phyloP scores from a whole-genome alignment of 2,888 invertebrate species.

The Drosophila cracens region DNA sequence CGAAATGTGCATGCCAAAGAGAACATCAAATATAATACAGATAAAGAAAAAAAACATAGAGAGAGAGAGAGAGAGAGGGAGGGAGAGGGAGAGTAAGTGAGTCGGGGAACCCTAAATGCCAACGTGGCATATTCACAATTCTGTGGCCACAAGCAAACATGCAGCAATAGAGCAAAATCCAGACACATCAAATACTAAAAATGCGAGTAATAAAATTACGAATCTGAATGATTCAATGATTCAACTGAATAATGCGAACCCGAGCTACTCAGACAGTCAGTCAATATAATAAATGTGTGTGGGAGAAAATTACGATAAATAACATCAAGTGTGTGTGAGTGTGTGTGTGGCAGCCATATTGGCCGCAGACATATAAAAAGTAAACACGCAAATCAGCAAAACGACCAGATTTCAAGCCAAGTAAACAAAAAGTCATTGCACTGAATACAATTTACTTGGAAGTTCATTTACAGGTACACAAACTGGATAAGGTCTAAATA shows the following conservation, averaged over 20 bases:
- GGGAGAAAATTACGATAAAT: slow-evolving; percentile 28
- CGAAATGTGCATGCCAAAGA: slow-evolving; percentile 60
- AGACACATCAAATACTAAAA: slow-evolving; percentile 21
- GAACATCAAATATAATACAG: slow-evolving; percentile 14
- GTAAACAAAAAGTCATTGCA: slow-evolving; percentile 48
- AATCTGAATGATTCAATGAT: slow-evolving; percentile 29
- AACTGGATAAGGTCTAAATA: slow-evolving; percentile 14
- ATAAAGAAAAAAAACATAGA: not conserved
- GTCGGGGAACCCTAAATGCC: not conserved
- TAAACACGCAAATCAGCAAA: slow-evolving; percentile 23
- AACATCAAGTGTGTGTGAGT: slow-evolving; percentile 22
- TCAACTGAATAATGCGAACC: not conserved
- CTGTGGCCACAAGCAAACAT: slow-evolving; percentile 10
- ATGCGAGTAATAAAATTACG: slow-evolving; percentile 23
- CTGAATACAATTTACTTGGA: slow-evolving; percentile 33
- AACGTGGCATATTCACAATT: slow-evolving; percentile 10
- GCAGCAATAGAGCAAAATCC: not conserved
- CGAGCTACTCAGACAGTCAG: slow-evolving; percentile 67
- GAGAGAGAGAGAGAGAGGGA: not conserved
- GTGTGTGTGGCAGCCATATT: slow-evolving; percentile 13
- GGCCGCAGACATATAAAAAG: slow-evolving; percentile 37
- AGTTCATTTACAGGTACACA: slow-evolving; percentile 29
- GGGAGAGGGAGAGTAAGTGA: not conserved
- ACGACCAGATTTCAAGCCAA: slow-evolving; percentile 34
- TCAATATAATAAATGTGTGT: slow-evolving; percentile 62